Conservation (phyloP, 2,113 vertebrate genomes). For the Agapornis roseicollis region DNA sequence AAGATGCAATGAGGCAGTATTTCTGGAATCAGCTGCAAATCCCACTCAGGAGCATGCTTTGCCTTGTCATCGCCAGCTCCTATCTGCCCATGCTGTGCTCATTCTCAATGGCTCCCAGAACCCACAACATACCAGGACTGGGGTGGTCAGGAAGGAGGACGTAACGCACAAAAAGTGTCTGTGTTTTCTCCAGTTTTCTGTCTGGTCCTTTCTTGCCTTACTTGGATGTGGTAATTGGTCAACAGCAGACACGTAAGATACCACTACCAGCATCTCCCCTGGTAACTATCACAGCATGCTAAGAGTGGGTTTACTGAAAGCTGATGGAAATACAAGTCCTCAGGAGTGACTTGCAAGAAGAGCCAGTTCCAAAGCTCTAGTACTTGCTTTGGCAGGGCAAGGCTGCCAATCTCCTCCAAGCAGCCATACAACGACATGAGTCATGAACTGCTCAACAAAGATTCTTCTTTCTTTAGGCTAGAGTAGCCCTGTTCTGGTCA, state of each 20-base stretch:
- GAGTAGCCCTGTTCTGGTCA: neutral
- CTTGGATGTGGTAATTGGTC: neutral
- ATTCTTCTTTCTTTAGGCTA: neutral
- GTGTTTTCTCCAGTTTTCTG: neutral
- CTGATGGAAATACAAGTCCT: neutral
- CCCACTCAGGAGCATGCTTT: neutral
- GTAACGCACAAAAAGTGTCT: neutral
- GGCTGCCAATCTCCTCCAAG: rapidly evolving
- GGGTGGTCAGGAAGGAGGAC: neutral
- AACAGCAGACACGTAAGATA: neutral
- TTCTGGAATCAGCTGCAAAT: neutral
- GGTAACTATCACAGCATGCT: neutral
- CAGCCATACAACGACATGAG: neutral
- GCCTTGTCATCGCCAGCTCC: neutral
- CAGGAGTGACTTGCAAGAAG: neutral
- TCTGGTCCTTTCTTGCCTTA: neutral
- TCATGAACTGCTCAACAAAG: neutral
- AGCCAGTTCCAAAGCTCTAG: neutral
- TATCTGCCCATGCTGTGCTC: neutral
- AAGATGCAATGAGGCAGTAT: neutral
- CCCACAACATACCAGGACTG: too few relatives aligned
- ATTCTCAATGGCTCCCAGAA: neutral
- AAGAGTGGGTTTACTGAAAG: neutral
- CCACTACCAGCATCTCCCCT: neutral
- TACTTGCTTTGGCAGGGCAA: rapidly evolving